Evolutionary conservation across 2,113 vertebrate genomes (phyloP).

Genomic region (Oceanodroma tethys): DNA sequence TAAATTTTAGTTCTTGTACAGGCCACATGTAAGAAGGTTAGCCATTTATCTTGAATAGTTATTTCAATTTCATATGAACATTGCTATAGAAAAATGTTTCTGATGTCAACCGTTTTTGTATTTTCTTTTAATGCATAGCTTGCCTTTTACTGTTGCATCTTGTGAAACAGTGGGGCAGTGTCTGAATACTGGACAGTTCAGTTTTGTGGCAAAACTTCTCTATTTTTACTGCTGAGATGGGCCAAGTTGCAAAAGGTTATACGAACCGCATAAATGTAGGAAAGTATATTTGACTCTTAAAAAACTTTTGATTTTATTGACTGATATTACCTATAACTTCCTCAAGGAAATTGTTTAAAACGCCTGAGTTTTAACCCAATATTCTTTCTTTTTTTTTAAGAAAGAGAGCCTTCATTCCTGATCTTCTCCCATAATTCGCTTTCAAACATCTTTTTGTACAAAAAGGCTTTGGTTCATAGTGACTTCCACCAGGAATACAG

Average conservation of each 20-base stretch:
- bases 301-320: constrained; percentile 19
- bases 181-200: background rate
- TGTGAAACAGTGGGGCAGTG: background rate
- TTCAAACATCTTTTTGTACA: background rate
- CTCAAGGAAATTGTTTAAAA: background rate
- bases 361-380: background rate
- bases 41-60: background rate
- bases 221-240: background rate
- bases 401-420: background rate
- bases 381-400: background rate
- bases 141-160: background rate
- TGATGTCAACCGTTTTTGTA: background rate
- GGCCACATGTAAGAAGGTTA: background rate
- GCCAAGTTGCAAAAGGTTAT: background rate
- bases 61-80: background rate
- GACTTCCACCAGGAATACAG: background rate
- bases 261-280: background rate
- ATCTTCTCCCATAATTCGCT: background rate
- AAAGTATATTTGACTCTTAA: constrained; percentile 4
- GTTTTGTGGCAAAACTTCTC: background rate
- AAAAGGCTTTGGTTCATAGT: background rate
- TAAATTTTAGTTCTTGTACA: background rate
- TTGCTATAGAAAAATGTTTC: background rate
- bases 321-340: background rate
- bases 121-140: background rate